A percentile compares a stretch with the other conserved stretches of the same genome.
Conservation (phyloP, 2,797 vertebrate species). For the Typhlichthys subterraneus region DNA sequence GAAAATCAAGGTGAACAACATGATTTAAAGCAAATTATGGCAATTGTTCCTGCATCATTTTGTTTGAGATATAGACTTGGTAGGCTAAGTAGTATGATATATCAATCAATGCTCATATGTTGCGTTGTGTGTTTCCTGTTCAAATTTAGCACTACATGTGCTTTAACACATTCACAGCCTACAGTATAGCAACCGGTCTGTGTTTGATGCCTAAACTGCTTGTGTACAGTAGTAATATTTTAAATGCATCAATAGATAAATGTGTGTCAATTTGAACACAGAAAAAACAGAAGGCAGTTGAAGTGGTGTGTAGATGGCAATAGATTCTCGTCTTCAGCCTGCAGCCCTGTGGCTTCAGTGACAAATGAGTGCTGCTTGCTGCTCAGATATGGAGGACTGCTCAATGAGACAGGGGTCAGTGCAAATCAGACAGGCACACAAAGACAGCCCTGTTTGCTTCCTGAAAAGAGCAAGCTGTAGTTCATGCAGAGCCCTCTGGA, state of each 20-base stretch:
- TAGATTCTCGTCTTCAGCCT: slow-evolving; percentile 8
- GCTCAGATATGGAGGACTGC: slow-evolving; percentile 24
- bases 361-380: slow-evolving; percentile 12
- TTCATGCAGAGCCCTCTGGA: slow-evolving; percentile 51
- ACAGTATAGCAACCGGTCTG: neutral
- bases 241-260: no score
- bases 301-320: neutral
- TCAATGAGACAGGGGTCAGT: slow-evolving; percentile 25
- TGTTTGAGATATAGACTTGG: no score
- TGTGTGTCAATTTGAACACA: no score
- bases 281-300: no score
- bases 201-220: neutral
- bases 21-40: slow-evolving; percentile 22
- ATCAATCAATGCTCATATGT: slow-evolving; percentile 4
- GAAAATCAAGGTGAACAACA: slow-evolving; percentile 23
- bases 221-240: neutral
- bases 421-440: slow-evolving; percentile 47
- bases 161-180: neutral
- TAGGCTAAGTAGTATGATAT: no score
- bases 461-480: slow-evolving; percentile 51
- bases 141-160: neutral
- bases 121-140: slow-evolving; percentile 30
- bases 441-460: slow-evolving; percentile 56
- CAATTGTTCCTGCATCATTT: neutral
- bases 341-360: slow-evolving; percentile 7